phyloP scores from a whole-genome alignment of 2,888 invertebrate species.

The Cosmorhoe ocellata region DNA sequence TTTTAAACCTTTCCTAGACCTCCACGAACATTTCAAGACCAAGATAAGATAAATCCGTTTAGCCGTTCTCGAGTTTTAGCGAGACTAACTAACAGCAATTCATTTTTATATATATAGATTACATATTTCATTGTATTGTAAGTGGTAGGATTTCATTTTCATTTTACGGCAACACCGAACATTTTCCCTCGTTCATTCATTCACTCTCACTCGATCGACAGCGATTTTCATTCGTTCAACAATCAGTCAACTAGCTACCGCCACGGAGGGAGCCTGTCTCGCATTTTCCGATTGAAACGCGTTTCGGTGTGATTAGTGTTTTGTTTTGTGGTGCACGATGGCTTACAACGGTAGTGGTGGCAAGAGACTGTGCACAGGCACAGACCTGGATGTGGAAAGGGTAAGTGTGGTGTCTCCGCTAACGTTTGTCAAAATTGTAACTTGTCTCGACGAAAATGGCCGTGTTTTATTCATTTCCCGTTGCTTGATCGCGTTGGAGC shows the following conservation, averaged over 20 bases:
- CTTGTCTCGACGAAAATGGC: constrained; percentile 72
- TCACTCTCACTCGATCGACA: constrained; percentile 30
- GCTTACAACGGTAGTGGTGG: constrained; percentile 87
- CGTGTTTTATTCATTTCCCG: constrained; percentile 71
- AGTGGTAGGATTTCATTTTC: constrained; percentile 16
- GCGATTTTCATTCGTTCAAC: constrained; percentile 45
- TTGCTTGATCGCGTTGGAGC: constrained; percentile 61
- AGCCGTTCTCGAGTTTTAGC: no score
- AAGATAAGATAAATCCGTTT: no score
- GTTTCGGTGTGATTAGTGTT: constrained; percentile 80
- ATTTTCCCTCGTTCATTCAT: constrained; percentile 21
- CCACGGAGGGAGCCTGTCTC: constrained; percentile 53
- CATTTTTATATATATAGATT: no score
- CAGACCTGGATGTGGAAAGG: constrained; percentile 79
- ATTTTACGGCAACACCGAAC: constrained; percentile 17
- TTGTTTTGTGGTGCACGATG: constrained; percentile 85
- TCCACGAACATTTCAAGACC: no score
- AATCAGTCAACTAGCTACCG: constrained; percentile 71
- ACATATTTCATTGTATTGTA: neutral
- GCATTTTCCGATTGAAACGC: constrained; percentile 59
- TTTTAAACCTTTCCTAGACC: no score
- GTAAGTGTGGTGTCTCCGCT: constrained; percentile 54
- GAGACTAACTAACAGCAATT: no score
- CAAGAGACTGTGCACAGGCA: constrained; percentile 79
- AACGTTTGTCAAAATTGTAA: constrained; percentile 54